Percentiles rank a stretch among this genome's conserved stretches.
These are phyloP conservation scores for Ancistrus triradiatus DNA, from an alignment of 2,113 vertebrate genomes.

Conservation along the genomic window DNA sequence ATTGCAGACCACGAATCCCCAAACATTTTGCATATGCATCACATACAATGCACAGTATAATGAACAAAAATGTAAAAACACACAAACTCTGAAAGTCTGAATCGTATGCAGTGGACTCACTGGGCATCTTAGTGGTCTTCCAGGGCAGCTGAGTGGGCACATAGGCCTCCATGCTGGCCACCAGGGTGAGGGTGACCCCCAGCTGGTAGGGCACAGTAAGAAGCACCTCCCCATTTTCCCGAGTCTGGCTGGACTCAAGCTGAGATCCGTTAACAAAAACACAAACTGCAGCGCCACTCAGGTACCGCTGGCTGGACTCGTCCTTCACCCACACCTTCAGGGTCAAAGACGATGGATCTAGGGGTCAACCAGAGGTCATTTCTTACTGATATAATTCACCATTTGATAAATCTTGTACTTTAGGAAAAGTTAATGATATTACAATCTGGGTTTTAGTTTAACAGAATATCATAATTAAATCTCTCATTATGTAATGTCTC, in stretches of 20 bases:
- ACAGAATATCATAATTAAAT: too few species aligned
- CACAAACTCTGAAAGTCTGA: too few species aligned
- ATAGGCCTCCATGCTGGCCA: conserved; percentile 83
- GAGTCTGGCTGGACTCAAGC: conserved; percentile 72
- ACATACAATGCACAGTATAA: too few species aligned
- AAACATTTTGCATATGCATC: too few species aligned
- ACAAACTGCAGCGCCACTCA: conserved; percentile 75
- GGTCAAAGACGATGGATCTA: conserved; percentile 73
- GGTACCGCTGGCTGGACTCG: conserved; percentile 76
- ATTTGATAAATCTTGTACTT: too few species aligned
- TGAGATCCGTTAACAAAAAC: conserved; percentile 84
- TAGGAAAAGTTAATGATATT: too few species aligned
- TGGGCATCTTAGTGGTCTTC: conserved; percentile 84
- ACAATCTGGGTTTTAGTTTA: too few species aligned
- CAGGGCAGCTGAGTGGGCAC: conserved; percentile 82
- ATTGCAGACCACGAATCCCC: too few species aligned
- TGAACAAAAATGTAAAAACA: too few species aligned
- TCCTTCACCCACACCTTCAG: conserved; percentile 89
- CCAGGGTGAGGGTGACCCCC: conserved; percentile 76
- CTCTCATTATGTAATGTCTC: too few species aligned
- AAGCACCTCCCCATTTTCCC: conserved; percentile 73
- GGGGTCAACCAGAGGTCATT: conserved; percentile 2
- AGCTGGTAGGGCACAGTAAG: conserved; percentile 76
- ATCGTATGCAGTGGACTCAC: too few species aligned
- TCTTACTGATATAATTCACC: neutral